Percentiles rank a stretch among this genome's conserved stretches.
phyloP scores from a whole-genome alignment of 2,113 vertebrate species.

The Sceloporus undulatus region DNA sequence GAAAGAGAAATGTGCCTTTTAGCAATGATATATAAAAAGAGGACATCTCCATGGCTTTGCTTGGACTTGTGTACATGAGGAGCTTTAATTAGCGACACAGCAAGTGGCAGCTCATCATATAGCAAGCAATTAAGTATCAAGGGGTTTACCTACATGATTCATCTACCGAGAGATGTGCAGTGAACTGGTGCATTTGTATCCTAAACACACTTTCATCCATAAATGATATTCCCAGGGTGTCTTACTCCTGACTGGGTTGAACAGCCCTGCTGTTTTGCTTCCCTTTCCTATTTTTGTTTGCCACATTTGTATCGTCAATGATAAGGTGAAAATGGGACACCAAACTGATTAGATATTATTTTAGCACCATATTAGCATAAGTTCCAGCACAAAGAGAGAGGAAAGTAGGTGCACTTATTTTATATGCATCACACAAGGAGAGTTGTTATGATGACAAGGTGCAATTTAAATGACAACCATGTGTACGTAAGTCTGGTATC shows the following conservation, averaged over 20 bases:
- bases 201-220: slow-evolving; percentile 10
- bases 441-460: not conserved
- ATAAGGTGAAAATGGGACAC: slow-evolving; percentile 16
- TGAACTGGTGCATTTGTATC: slow-evolving; percentile 20
- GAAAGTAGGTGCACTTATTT: not conserved
- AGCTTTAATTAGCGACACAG: slow-evolving; percentile 31
- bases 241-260: slow-evolving; percentile 9
- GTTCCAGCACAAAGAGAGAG: not conserved
- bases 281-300: not conserved
- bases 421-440: not conserved
- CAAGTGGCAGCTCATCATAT: slow-evolving; percentile 27
- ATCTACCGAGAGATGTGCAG: slow-evolving; percentile 5
- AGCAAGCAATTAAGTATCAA: slow-evolving; percentile 37
- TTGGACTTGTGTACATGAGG: not conserved
- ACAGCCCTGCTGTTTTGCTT: not conserved
- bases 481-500: not conserved
- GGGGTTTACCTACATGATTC: slow-evolving; percentile 24
- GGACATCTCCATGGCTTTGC: not conserved
- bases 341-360: slow-evolving; percentile 8
- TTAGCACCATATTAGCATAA: slow-evolving; percentile 19
- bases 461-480: not conserved
- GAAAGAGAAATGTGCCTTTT: not conserved
- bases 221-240: slow-evolving; percentile 30
- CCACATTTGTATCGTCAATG: not conserved
- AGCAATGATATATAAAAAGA: not conserved